Evolutionary conservation across 2,888 invertebrate genomes (phyloP), one percentile per base, ranked within the genome.

Genomic region (Andrena hattorfiana): DNA sequence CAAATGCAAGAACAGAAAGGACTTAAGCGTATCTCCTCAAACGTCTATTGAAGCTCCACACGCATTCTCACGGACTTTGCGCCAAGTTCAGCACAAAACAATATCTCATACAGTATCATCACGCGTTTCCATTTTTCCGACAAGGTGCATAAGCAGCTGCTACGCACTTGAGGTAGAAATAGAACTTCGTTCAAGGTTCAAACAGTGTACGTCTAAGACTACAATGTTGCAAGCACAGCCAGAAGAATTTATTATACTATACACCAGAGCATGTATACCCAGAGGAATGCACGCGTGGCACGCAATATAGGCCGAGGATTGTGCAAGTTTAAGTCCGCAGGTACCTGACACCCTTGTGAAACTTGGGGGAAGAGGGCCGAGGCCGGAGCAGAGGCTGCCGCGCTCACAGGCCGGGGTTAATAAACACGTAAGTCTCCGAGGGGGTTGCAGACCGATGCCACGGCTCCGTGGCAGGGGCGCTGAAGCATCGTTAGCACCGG

Each of bases 401-500:
- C 32, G 68, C 69, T 81, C 60, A 54, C 54, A 63, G 56, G 63
- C 70, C 60, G 81, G 76, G 85, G 82, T 90, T 90, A 90, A 90
- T 90, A 90, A 90, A 88, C 87, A 87, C 86, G 81, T 85, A 88
- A 89, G 89, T 85, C 80, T 82, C 84, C 66, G 62, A 71, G 77
- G 72, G 16, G 77, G 77, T 72, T 70, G 73, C 72, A 76, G 56
- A 62, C 72, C 68, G 72, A 72, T 76, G 75, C 67, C 66, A 23
- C 49, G 54, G 63, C 20, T 60, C 59, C 77, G 75, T 32, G 67
- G 56, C 48, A 67, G 72, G 64, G 75, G 49, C 16, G 74, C 67
- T 90, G 86, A 90, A 90, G 90, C 89, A 88, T 89, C 90, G 89
- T 89, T 89, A 89, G 86, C 85, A 77, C 69, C 62, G 79, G 82